These are phyloP conservation scores for Sarcophaga rosellei DNA, from an alignment of 2,888 invertebrate genomes.

Conservation along the genomic window DNA sequence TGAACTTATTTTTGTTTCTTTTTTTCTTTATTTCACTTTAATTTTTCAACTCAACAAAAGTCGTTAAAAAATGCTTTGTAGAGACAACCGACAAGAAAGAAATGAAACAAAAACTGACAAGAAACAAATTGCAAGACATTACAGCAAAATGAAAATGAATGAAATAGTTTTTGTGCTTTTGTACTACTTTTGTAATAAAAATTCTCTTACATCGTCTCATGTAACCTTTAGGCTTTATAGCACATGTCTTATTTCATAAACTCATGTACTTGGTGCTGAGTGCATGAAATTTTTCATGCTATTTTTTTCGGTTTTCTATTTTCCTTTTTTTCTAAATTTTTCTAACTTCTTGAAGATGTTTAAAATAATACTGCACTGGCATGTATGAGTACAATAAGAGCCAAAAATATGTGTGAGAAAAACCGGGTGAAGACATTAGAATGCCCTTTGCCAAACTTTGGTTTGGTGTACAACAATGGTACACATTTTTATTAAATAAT, in stretches of 20 bases:
- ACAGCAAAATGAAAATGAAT: too few species aligned
- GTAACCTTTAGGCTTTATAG: slow-evolving; percentile 25
- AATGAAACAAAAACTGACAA: not conserved
- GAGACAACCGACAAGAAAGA: not conserved
- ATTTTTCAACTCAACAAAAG: not conserved
- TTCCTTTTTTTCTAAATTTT: not conserved
- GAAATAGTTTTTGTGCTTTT: too few species aligned
- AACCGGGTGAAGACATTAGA: slow-evolving; percentile 13
- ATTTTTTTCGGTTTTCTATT: not conserved
- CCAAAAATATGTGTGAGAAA: not conserved
- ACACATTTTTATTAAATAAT: too few species aligned
- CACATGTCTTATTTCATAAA: slow-evolving; percentile 33
- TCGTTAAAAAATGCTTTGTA: not conserved
- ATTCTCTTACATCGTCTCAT: not conserved
- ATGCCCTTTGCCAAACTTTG: slow-evolving; percentile 43
- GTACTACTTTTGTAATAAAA: not conserved
- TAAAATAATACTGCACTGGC: not conserved
- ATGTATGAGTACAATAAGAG: not conserved
- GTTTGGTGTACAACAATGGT: not conserved
- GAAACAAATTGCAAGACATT: not conserved
- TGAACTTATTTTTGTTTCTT: too few species aligned
- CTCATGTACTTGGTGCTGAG: not conserved
- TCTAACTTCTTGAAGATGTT: not conserved
- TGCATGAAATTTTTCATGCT: not conserved
- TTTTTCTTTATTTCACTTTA: not conserved